These are phyloP conservation scores for Lindbergichthys nudifrons DNA, from an alignment of 2,797 vertebrate species.

Conservation along the genomic window DNA sequence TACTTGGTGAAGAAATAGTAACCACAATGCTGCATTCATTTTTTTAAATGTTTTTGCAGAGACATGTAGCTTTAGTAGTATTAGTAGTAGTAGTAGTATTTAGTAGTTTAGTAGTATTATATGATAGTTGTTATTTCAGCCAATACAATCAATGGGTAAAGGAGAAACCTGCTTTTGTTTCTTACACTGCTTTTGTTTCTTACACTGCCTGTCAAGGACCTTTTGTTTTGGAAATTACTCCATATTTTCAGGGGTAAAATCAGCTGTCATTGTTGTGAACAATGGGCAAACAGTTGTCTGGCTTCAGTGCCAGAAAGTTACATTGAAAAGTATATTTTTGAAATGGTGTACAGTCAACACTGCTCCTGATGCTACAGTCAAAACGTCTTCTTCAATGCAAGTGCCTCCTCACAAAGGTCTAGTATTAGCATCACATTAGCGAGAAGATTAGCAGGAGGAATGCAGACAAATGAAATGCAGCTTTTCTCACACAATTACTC, in stretches of 20 bases:
- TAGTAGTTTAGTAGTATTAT: not conserved
- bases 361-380: conserved; percentile 13
- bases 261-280: not conserved
- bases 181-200: not conserved
- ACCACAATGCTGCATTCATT: not conserved
- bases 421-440: conserved; percentile 33
- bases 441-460: conserved; percentile 43
- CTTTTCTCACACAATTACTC: conserved; percentile 19
- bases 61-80: not conserved
- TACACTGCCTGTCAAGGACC: not conserved
- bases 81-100: too few species aligned
- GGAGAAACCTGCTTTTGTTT: not conserved
- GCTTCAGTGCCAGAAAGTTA: not conserved
- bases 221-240: not conserved
- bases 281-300: not conserved
- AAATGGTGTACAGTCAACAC: not conserved
- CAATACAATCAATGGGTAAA: not conserved
- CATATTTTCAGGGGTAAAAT: not conserved
- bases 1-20: not conserved
- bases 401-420: conserved; percentile 10
- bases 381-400: conserved; percentile 22
- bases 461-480: conserved; percentile 3
- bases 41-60: not conserved
- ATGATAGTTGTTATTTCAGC: not conserved
- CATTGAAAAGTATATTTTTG: not conserved